phyloP scores from a whole-genome alignment of 2,113 vertebrate genomes.

The Hemibagrus wyckioides region DNA sequence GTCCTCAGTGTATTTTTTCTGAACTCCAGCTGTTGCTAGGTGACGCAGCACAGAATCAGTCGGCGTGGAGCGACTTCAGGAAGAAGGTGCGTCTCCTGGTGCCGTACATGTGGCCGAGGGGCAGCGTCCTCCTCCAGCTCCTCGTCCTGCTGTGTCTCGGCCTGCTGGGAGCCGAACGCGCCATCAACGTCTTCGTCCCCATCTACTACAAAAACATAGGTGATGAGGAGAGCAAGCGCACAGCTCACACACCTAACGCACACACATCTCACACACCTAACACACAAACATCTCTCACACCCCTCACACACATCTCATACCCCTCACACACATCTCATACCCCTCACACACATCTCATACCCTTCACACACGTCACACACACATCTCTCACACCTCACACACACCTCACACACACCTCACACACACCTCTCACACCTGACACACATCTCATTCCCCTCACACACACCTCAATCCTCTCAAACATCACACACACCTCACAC shows the following conservation, averaged over 20 bases:
- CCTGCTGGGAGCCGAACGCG: constrained; percentile 85
- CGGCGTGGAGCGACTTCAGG: constrained; percentile 86
- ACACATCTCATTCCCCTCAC: no score
- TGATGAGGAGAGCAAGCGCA: constrained; percentile 64
- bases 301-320: background rate
- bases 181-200: constrained; percentile 90
- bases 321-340: no score
- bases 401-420: no score
- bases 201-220: constrained; percentile 92
- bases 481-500: no score
- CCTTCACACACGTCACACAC: no score
- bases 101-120: constrained; percentile 88
- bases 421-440: no score
- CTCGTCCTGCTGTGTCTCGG: constrained; percentile 86
- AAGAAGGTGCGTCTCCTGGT: constrained; percentile 84
- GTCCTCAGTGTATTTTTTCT: background rate
- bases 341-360: no score
- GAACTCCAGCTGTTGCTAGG: constrained; percentile 71
- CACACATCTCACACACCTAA: no score
- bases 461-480: no score
- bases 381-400: no score
- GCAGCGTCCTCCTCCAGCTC: constrained; percentile 79
- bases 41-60: constrained; percentile 56
- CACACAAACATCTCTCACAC: no score
- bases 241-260: no score